phyloP scores from a whole-genome alignment of 64 coral and sea anemone species.

The Trachythela sp. region DNA sequence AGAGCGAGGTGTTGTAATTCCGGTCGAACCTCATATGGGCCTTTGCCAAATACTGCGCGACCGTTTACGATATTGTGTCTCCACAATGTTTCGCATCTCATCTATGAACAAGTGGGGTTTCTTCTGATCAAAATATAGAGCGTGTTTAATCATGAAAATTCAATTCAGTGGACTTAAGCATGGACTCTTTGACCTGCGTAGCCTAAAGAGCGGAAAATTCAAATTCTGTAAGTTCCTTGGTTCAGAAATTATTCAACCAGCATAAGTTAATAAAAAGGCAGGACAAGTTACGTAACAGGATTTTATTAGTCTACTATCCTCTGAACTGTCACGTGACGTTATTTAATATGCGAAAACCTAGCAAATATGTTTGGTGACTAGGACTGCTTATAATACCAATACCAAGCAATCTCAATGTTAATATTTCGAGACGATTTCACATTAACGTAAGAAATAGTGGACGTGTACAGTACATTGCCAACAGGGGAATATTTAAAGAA shows the following conservation, averaged over 20 bases:
- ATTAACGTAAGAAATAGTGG: neutral
- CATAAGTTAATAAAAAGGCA: neutral
- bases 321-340: too few species aligned
- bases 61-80: neutral
- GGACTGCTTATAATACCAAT: neutral
- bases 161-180: neutral
- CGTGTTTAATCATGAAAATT: neutral
- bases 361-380: neutral
- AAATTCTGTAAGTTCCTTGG: neutral
- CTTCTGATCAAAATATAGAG: neutral
- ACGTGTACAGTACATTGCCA: too few species aligned
- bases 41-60: constrained; percentile 1
- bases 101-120: neutral
- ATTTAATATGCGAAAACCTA: neutral
- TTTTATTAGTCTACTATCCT: too few species aligned
- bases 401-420: neutral
- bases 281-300: neutral
- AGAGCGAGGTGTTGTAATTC: constrained; percentile 1
- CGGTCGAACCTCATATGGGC: neutral
- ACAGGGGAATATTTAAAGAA: too few species aligned
- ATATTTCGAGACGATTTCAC: neutral
- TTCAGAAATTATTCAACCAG: neutral
- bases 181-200: neutral
- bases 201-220: neutral
- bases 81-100: neutral